phyloP scores from a whole-genome alignment of 2,888 invertebrate genomes.

The Microctonus hyperodae region DNA sequence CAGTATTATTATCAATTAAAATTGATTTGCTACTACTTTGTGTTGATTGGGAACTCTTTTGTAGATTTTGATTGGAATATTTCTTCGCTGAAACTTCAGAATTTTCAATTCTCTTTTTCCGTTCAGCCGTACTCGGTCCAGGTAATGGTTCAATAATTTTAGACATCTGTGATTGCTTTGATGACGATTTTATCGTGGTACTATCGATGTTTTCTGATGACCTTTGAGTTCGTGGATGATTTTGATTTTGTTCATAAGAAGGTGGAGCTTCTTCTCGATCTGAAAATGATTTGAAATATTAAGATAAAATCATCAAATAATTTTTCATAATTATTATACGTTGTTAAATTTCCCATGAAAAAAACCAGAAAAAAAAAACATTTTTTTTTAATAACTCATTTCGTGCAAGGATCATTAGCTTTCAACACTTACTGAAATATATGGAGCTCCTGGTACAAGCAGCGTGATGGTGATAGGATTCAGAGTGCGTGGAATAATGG shows the following conservation, averaged over 20 bases:
- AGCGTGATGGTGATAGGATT: slow-evolving; percentile 62
- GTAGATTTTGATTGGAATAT: slow-evolving; percentile 33
- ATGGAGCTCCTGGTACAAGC: slow-evolving; percentile 60
- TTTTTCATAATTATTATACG: too few relatives aligned
- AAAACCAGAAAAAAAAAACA: too few relatives aligned
- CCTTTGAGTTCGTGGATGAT: slow-evolving; percentile 36
- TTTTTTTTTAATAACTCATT: background rate
- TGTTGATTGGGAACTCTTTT: slow-evolving; percentile 24
- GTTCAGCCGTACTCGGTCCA: slow-evolving; percentile 52
- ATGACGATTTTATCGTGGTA: slow-evolving; percentile 37
- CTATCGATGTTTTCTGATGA: slow-evolving; percentile 33
- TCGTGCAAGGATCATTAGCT: slow-evolving; percentile 45
- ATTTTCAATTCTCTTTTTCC: slow-evolving; percentile 49
- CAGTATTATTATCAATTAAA: slow-evolving; percentile 31
- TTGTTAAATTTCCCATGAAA: too few relatives aligned
- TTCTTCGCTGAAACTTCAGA: slow-evolving; percentile 35
- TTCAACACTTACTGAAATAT: slow-evolving; percentile 60
- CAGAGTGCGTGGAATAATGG: slow-evolving; percentile 61
- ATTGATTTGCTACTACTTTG: slow-evolving; percentile 37
- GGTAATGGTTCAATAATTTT: slow-evolving; percentile 59
- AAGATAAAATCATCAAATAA: too few relatives aligned
- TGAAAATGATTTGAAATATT: too few relatives aligned
- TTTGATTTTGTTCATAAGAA: background rate
- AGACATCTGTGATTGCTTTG: slow-evolving; percentile 43
- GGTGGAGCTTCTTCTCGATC: slow-evolving; percentile 17